A percentile compares a stretch with the other conserved stretches of the same genome.
phyloP scores from a whole-genome alignment of 2,797 vertebrate species.

The Nyctibius grandis region DNA sequence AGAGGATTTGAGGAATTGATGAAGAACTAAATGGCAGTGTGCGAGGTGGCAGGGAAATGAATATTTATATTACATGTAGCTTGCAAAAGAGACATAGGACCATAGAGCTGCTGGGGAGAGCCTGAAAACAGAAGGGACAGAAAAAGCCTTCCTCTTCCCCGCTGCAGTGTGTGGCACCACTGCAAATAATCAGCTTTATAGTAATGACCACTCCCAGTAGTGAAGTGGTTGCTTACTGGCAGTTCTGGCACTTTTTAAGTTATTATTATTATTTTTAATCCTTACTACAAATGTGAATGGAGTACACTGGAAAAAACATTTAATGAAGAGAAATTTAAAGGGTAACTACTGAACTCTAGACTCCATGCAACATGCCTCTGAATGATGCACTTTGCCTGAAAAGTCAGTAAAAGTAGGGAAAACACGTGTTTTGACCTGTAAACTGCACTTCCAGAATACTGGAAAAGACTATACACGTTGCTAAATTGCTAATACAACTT shows the following conservation, averaged over 20 bases:
- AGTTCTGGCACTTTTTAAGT: not conserved
- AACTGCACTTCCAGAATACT: not conserved
- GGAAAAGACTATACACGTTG: not conserved
- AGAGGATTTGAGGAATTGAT: not conserved
- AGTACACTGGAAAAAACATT: not conserved
- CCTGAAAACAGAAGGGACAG: not conserved
- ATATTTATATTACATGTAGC: not conserved
- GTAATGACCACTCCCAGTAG: not conserved
- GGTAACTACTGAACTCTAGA: not conserved
- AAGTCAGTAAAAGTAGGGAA: not conserved
- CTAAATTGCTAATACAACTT: not conserved
- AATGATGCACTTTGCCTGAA: not conserved
- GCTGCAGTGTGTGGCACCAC: not conserved
- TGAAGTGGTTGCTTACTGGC: not conserved
- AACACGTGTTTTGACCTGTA: not conserved
- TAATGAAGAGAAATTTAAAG: not conserved
- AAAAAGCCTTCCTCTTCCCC: not conserved
- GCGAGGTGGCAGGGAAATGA: not conserved
- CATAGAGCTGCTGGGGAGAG: not conserved
- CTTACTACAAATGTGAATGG: not conserved
- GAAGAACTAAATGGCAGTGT: not conserved
- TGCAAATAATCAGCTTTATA: not conserved
- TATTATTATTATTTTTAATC: not conserved
- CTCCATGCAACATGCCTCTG: not conserved
- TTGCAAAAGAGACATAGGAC: not conserved